Conservation (phyloP, 2,888 invertebrate species). For the Aphelenchoides bicaudatus region DNA sequence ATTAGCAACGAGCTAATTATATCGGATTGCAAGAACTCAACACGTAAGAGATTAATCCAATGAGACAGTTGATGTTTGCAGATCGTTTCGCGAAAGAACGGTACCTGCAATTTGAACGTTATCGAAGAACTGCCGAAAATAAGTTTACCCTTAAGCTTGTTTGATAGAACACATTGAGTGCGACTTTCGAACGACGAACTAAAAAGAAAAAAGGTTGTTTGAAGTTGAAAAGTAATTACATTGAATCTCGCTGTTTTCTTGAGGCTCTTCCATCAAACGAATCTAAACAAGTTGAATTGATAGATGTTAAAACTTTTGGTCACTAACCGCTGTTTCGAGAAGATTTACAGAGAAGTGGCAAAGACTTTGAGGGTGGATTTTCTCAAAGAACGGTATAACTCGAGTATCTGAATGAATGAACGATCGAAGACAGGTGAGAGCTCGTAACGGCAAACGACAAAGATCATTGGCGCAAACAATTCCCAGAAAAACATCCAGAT, state of each 20-base stretch:
- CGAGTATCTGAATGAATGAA: conserved; percentile 13
- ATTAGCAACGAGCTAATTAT: conserved; percentile 14
- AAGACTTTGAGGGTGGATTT: conserved; percentile 11
- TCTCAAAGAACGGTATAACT: conserved; percentile 4
- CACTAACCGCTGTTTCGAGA: conserved; percentile 14
- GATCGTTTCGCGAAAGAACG: conserved; percentile 19
- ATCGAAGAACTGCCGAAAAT: no score
- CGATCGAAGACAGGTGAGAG: conserved; percentile 17
- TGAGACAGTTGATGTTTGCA: conserved; percentile 13
- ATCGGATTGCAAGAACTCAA: conserved; percentile 20
- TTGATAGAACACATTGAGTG: conserved; percentile 13
- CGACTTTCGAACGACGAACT: conserved; percentile 5
- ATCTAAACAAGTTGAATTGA: no score
- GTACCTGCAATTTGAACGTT: no score
- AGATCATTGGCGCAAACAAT: conserved; percentile 16
- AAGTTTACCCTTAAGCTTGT: conserved; percentile 13
- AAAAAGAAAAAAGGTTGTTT: no score
- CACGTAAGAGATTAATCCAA: conserved; percentile 20
- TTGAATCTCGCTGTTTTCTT: conserved; percentile 1
- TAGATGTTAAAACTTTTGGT: no score
- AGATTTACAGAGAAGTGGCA: conserved; percentile 9
- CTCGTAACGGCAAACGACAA: conserved; percentile 6
- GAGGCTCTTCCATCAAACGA: conserved; percentile 12
- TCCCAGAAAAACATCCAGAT: conserved; percentile 4
- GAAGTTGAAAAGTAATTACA: no score